Percentiles rank a stretch among this genome's conserved stretches.
Evolutionary conservation across 2,113 vertebrate species (phyloP).

Genomic region (Gambusia affinis): DNA sequence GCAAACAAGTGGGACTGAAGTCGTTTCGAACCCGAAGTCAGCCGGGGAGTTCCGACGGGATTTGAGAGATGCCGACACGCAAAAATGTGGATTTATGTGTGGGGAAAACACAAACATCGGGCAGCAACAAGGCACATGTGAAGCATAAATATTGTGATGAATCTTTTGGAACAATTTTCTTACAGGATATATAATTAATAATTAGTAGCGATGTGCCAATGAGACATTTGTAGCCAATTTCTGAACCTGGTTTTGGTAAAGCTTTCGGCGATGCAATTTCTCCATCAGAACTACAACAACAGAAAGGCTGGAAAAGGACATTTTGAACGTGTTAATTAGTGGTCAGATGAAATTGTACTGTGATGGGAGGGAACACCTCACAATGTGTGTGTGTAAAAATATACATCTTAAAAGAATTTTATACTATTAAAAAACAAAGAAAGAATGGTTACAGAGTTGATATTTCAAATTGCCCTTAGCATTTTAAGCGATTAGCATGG

Average conservation of each 20-base stretch:
- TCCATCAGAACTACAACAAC: neutral
- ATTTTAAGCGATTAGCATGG: neutral
- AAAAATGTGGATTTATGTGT: constrained; percentile 19
- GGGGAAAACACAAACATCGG: neutral
- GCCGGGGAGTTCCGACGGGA: constrained; percentile 28
- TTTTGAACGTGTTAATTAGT: neutral
- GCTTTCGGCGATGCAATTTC: neutral
- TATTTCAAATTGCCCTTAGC: neutral
- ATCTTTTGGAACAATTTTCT: neutral
- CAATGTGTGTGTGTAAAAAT: neutral
- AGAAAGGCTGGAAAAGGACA: no score
- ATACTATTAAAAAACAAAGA: neutral
- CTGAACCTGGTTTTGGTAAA: neutral
- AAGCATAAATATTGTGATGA: neutral
- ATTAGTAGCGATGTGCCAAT: neutral
- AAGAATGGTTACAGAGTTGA: neutral
- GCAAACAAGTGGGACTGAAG: constrained; percentile 2
- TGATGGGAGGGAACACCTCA: neutral
- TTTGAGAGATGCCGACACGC: constrained; percentile 28
- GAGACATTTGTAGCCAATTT: neutral
- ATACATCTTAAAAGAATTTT: neutral
- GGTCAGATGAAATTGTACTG: neutral
- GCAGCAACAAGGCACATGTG: neutral
- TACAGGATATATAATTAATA: neutral
- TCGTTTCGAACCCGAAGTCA: constrained; percentile 24